Evolutionary conservation across 2,113 vertebrate species (phyloP).

Genomic region (Brachypodius melanocephalos): DNA sequence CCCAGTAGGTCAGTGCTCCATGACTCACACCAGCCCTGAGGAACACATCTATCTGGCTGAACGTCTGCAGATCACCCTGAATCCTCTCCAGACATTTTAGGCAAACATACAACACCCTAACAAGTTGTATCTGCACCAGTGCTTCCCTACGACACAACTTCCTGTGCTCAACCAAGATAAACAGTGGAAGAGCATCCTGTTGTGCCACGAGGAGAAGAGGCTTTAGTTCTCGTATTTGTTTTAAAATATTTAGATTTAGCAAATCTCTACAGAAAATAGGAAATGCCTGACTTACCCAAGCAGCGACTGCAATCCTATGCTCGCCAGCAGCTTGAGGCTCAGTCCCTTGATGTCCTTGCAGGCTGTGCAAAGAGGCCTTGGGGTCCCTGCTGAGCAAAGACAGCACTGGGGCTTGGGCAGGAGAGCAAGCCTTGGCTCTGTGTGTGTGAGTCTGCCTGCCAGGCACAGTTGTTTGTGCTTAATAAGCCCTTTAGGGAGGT

Average conservation of each 20-base stretch:
- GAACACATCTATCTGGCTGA: not conserved
- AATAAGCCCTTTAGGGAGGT: not conserved
- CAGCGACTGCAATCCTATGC: accelerated
- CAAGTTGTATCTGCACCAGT: not conserved
- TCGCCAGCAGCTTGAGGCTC: not conserved
- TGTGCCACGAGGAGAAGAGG: not conserved
- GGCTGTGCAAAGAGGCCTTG: not conserved
- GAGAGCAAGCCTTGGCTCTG: not conserved
- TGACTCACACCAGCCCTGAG: slow-evolving; percentile 26
- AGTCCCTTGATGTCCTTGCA: not conserved
- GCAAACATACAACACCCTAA: not conserved
- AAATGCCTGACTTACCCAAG: not conserved
- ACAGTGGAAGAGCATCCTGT: not conserved
- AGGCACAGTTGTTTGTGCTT: not conserved
- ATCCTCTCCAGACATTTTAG: not conserved
- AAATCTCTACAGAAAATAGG: not conserved
- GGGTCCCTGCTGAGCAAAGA: not conserved
- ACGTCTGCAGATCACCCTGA: not conserved
- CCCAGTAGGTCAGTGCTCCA: not conserved
- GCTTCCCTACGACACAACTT: not conserved
- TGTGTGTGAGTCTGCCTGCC: not conserved
- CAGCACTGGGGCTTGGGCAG: not conserved
- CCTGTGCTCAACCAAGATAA: not conserved
- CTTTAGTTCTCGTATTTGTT: not conserved
- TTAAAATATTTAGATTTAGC: not conserved